Conservation (phyloP, 2,797 vertebrate genomes). For the Gymnopithys bicolor region DNA sequence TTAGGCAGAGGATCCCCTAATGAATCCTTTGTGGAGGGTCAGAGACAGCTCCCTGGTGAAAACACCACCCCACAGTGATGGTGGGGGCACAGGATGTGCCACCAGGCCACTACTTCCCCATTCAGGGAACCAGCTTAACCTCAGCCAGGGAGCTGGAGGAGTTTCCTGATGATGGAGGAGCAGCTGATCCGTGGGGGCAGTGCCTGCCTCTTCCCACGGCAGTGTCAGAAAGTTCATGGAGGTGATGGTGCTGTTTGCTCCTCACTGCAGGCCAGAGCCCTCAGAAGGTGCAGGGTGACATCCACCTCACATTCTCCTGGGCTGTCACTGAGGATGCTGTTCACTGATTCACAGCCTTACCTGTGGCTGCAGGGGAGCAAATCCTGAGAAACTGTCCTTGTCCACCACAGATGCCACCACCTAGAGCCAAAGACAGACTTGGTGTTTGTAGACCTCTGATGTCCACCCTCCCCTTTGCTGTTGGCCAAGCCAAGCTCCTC, state of each 20-base stretch:
- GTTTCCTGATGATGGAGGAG: background rate
- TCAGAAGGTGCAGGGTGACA: rapidly evolving
- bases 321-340: rapidly evolving
- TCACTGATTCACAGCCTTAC: slow-evolving; percentile 68
- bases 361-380: slow-evolving; percentile 94
- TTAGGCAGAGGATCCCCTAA: background rate
- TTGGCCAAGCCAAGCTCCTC: background rate
- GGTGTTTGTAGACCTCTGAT: background rate
- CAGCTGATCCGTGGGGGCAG: background rate
- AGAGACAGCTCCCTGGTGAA: background rate
- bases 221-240: background rate
- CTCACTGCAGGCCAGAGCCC: background rate
- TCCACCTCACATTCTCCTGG: rapidly evolving
- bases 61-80: rapidly evolving
- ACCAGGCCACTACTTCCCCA: rapidly evolving
- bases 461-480: background rate
- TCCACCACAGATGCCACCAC: slow-evolving; percentile 92
- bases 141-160: background rate
- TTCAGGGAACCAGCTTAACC: background rate
- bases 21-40: rapidly evolving
- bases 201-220: rapidly evolving
- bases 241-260: background rate
- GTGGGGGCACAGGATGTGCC: background rate
- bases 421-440: slow-evolving; percentile 67
- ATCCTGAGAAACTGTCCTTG: slow-evolving; percentile 91